phyloP scores from a whole-genome alignment of 2,113 vertebrate genomes.

The Lamprotornis superbus region DNA sequence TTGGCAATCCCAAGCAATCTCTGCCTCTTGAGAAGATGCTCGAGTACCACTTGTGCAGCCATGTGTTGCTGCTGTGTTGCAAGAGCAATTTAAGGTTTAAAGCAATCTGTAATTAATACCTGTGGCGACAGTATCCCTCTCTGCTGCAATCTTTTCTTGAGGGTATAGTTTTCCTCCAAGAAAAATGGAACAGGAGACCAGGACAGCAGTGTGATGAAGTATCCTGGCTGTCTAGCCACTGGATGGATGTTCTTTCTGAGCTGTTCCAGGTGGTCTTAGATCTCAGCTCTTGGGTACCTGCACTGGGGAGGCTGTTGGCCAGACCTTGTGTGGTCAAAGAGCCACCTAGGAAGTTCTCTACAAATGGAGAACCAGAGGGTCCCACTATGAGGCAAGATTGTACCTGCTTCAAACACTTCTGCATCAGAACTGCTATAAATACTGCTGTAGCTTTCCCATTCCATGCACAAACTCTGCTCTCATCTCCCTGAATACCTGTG shows the following conservation, averaged over 20 bases:
- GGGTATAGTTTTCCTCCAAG: background rate
- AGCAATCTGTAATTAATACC: background rate
- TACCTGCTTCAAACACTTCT: background rate
- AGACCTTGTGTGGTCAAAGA: fast-evolving
- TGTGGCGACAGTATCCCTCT: background rate
- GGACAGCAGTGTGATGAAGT: background rate
- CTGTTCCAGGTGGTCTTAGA: background rate
- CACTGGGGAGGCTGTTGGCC: background rate
- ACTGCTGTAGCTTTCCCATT: background rate
- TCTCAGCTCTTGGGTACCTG: background rate
- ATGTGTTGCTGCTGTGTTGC: background rate
- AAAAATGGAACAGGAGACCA: background rate
- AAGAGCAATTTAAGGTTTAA: background rate
- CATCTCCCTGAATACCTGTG: background rate
- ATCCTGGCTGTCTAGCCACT: background rate
- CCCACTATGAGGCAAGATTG: background rate
- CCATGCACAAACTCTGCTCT: background rate
- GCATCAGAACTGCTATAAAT: background rate
- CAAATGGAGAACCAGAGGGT: background rate
- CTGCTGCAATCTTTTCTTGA: background rate
- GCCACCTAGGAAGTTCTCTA: background rate
- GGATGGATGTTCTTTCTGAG: background rate
- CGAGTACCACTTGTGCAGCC: background rate
- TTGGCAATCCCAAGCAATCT: background rate
- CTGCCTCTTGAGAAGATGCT: background rate